Evolutionary conservation across 2,888 invertebrate species (phyloP).

Genomic region (Blomia tropicalis): DNA sequence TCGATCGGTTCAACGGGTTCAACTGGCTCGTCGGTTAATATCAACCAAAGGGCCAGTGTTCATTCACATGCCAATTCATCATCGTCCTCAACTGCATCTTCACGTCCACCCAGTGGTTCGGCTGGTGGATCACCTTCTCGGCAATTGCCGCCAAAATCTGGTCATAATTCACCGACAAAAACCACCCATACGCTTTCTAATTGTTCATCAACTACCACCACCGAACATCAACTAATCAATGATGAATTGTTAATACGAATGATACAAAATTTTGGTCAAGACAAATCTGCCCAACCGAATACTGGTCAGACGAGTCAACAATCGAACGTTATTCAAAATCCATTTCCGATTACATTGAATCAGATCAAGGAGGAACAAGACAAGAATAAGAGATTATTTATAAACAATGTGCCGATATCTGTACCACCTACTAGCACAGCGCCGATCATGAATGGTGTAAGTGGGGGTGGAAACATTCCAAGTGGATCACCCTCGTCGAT

Average conservation of each 20-base stretch:
- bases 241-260: constrained; percentile 16
- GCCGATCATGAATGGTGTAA: not conserved
- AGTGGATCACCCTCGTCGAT: not conserved
- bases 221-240: not conserved
- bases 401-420: not conserved
- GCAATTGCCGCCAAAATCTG: not conserved
- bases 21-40: not conserved
- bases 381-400: not conserved
- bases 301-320: not conserved
- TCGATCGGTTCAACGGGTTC: not conserved
- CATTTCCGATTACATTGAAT: constrained; percentile 11
- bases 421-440: not conserved
- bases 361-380: constrained; percentile 15
- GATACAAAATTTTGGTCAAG: not conserved
- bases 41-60: not conserved
- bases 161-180: not conserved
- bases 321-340: too few relatives aligned
- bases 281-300: not conserved
- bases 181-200: not conserved
- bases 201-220: not conserved
- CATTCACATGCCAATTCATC: not conserved
- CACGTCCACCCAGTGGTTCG: not conserved
- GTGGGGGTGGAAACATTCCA: too few relatives aligned
- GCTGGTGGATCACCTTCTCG: not conserved
- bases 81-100: not conserved